Percentiles rank a stretch among this genome's conserved stretches.
Conservation (phyloP, 2,113 vertebrate species). For the Gymnarchus niloticus region DNA sequence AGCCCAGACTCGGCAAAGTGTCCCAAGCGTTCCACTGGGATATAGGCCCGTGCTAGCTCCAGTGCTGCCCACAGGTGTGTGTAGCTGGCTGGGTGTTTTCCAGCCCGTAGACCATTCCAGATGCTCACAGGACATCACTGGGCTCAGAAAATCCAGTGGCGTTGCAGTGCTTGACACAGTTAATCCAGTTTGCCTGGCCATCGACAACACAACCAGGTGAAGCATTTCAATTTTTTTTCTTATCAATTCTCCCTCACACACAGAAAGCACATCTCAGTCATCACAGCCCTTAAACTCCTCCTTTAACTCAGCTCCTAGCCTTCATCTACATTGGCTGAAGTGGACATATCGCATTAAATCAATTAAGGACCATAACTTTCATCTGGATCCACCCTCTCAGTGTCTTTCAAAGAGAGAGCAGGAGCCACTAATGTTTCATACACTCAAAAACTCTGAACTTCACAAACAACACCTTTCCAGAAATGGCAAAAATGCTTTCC, state of each 20-base stretch:
- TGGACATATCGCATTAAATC: not conserved
- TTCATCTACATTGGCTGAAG: not conserved
- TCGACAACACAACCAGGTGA: not conserved
- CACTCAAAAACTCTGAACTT: not conserved
- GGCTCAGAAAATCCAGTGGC: not conserved
- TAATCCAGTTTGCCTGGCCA: not conserved
- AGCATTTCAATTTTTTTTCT: not conserved
- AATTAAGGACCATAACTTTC: not conserved
- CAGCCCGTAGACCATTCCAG: not conserved
- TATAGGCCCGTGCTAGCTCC: not conserved
- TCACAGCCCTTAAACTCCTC: no score
- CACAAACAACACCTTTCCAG: not conserved
- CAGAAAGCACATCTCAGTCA: no score
- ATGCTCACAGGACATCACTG: not conserved
- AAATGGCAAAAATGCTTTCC: not conserved
- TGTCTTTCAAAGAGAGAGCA: not conserved
- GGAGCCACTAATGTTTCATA: not conserved
- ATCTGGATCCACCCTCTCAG: not conserved
- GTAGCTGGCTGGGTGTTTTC: not conserved
- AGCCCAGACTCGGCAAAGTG: not conserved
- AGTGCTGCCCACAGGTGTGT: not conserved
- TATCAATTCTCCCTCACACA: not conserved
- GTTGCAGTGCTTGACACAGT: not conserved
- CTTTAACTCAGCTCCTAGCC: not conserved
- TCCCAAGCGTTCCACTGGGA: not conserved